Evolutionary conservation across 1,140 invertebrate genomes (phyloP).

Genomic region (Sinella curviseta): DNA sequence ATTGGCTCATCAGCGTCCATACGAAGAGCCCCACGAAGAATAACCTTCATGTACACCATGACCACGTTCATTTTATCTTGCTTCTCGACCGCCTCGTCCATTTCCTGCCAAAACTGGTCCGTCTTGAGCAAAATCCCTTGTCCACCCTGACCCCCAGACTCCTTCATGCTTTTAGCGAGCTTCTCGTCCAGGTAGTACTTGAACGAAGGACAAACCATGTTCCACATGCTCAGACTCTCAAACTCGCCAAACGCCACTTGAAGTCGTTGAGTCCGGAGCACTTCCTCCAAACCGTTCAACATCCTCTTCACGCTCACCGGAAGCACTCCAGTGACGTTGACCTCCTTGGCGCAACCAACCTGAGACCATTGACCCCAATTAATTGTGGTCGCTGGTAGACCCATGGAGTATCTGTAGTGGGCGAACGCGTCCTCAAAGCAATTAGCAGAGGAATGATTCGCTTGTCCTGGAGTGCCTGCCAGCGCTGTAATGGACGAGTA

Average conservation of each 20-base stretch:
- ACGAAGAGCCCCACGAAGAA: not conserved
- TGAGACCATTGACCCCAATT: conserved; percentile 5
- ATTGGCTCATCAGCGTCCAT: not conserved
- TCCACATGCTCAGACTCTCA: not conserved
- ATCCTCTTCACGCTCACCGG: not conserved
- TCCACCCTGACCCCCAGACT: not conserved
- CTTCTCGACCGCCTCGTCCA: not conserved
- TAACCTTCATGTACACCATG: not conserved
- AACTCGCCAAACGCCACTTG: not conserved
- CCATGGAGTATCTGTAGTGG: not conserved
- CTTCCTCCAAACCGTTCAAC: not conserved
- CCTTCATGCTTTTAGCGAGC: not conserved
- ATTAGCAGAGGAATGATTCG: not conserved
- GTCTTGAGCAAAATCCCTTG: not conserved
- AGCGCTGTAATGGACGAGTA: not conserved
- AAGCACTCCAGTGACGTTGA: not conserved
- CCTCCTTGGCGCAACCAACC: not conserved
- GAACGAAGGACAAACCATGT: not conserved
- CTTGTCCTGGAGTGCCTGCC: not conserved
- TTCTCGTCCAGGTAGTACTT: not conserved
- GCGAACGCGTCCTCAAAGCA: not conserved
- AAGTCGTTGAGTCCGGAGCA: not conserved
- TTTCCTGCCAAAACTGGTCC: not conserved
- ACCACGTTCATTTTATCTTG: not conserved
- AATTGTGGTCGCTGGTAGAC: not conserved